Evolutionary conservation across 2,888 invertebrate species (phyloP).

Genomic region (Epirrhoe tristata): DNA sequence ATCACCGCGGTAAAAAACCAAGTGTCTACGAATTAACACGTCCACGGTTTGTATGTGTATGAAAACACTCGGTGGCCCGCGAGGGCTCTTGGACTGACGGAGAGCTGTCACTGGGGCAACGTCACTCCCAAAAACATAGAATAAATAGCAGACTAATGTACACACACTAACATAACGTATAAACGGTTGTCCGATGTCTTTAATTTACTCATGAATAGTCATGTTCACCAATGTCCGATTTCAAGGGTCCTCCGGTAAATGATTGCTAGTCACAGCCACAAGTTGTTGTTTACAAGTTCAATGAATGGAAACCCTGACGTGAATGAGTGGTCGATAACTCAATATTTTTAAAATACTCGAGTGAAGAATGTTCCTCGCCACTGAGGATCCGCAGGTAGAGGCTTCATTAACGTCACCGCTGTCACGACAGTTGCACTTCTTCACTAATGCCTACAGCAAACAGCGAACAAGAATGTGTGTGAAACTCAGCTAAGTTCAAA

Average conservation of each 20-base stretch:
- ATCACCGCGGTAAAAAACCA: conserved; percentile 81
- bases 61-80: conserved; percentile 81
- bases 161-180: conserved; percentile 61
- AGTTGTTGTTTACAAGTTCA: conserved; percentile 61
- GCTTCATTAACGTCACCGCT: conserved; percentile 47
- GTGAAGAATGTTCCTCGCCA: conserved; percentile 32
- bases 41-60: conserved; percentile 80
- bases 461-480: conserved; percentile 68
- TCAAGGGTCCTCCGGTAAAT: conserved; percentile 63
- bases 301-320: conserved; percentile 45
- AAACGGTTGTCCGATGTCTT: conserved; percentile 75
- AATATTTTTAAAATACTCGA: conserved; percentile 28
- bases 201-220: conserved; percentile 72
- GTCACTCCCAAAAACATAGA: conserved; percentile 50
- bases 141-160: conserved; percentile 30
- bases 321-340: conserved; percentile 39
- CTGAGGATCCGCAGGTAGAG: conserved; percentile 36
- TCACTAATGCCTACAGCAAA: conserved; percentile 71
- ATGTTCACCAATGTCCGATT: conserved; percentile 48
- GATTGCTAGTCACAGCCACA: conserved; percentile 63
- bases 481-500: conserved; percentile 76
- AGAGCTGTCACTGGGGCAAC: conserved; percentile 68
- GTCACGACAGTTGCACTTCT: conserved; percentile 70
- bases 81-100: conserved; percentile 80
- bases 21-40: conserved; percentile 85